phyloP scores from a whole-genome alignment of 2,113 vertebrate genomes.

The Hyperopisus bebe region DNA sequence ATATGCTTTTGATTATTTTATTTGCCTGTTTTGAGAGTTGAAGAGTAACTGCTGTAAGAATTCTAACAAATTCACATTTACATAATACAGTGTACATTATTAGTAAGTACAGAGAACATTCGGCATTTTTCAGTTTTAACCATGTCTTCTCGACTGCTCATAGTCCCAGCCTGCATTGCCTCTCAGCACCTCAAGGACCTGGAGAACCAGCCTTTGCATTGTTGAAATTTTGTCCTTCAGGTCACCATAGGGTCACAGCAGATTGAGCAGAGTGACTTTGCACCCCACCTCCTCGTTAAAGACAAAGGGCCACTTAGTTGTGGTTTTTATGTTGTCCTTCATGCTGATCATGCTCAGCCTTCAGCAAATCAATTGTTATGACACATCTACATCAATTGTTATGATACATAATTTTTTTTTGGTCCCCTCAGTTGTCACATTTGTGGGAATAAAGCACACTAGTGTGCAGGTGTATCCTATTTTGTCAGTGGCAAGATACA shows the following conservation, averaged over 20 bases:
- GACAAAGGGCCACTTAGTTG: neutral
- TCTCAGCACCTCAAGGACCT: neutral
- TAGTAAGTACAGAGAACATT: conserved; percentile 55
- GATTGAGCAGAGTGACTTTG: neutral
- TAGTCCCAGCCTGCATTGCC: conserved; percentile 6
- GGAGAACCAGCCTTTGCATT: neutral
- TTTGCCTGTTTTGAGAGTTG: conserved; percentile 45
- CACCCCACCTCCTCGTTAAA: neutral
- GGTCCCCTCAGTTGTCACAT: conserved; percentile 4
- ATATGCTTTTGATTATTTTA: conserved; percentile 28
- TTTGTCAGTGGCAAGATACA: neutral
- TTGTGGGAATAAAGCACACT: neutral
- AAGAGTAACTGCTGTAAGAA: conserved; percentile 46
- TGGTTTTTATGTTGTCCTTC: neutral
- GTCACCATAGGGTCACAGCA: neutral
- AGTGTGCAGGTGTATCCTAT: neutral
- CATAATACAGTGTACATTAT: conserved; percentile 53
- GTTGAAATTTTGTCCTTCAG: neutral
- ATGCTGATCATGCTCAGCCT: neutral
- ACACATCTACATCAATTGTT: too few relatives aligned
- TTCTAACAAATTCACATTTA: conserved; percentile 54
- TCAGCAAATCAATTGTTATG: neutral
- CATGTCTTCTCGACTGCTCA: conserved; percentile 32
- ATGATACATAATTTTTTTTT: neutral
- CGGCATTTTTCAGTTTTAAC: conserved; percentile 42